Percentiles rank a stretch among this genome's conserved stretches.
Conservation (phyloP, 1,140 invertebrate genomes). For the Eurosta solidaginis region DNA sequence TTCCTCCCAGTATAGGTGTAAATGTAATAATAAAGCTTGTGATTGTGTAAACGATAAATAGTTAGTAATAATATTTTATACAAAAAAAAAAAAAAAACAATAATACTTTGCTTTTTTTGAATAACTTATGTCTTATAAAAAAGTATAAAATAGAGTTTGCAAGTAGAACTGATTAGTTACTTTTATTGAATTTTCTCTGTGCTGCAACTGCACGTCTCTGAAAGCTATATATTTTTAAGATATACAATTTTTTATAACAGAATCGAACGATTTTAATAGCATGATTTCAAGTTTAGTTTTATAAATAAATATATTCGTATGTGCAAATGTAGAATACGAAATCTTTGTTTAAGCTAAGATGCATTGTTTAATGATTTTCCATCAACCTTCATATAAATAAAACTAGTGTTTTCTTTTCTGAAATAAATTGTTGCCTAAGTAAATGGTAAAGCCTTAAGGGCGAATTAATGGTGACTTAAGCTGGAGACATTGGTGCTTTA, state of each 20-base stretch:
- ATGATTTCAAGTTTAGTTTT: background rate
- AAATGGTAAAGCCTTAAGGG: no score
- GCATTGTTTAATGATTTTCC: background rate
- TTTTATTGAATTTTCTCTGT: background rate
- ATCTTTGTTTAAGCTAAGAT: background rate
- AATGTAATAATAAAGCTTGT: background rate
- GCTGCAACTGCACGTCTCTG: no score
- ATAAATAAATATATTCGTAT: no score
- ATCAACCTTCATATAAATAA: no score
- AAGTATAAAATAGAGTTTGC: background rate
- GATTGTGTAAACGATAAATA: background rate
- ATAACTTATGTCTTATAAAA: background rate
- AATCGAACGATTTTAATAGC: background rate
- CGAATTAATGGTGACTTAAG: no score
- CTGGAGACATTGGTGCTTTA: no score
- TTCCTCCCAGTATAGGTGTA: background rate
- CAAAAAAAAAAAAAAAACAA: background rate
- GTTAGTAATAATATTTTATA: background rate
- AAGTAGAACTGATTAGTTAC: slow-evolving; percentile 11
- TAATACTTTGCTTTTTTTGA: background rate
- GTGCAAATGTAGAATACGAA: background rate
- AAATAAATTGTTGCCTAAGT: no score
- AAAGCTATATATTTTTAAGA: no score
- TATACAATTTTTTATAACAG: background rate
- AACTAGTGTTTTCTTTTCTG: no score